Conservation (phyloP, 1,140 invertebrate genomes). For the Drosophila bifasciata region DNA sequence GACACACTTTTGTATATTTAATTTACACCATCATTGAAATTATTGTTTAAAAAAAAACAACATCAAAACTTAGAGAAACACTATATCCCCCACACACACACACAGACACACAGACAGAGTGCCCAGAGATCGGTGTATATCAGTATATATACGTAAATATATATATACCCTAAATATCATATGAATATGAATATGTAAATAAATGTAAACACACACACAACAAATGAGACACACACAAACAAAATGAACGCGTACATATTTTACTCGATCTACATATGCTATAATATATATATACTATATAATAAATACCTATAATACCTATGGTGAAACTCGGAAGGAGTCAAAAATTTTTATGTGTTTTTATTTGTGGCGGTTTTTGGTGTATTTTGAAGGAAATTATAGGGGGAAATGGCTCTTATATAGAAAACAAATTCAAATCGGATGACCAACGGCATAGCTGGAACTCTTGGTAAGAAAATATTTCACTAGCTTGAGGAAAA, state of each 20-base stretch:
- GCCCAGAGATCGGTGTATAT: conserved; percentile 8
- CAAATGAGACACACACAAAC: conserved; percentile 28
- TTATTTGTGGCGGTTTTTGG: not conserved
- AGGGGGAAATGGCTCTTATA: not conserved
- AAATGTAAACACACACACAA: conserved; percentile 47
- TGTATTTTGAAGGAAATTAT: not conserved
- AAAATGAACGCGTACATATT: conserved; percentile 61
- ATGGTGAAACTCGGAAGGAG: conserved; percentile 61
- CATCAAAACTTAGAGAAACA: conserved; percentile 12
- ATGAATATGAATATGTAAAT: conserved; percentile 72
- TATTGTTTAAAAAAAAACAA: conserved; percentile 38
- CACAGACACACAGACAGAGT: conserved; percentile 8
- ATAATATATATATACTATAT: conserved; percentile 38
- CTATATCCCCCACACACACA: conserved; percentile 28
- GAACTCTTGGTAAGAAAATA: too few relatives aligned
- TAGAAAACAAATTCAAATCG: not conserved
- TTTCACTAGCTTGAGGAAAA: too few relatives aligned
- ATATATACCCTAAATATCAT: conserved; percentile 39
- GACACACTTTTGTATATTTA: conserved; percentile 70
- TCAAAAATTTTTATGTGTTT: conserved; percentile 25
- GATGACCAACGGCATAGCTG: too few relatives aligned
- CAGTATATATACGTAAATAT: conserved; percentile 43
- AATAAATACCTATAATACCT: conserved; percentile 53
- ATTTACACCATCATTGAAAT: conserved; percentile 81
- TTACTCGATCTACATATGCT: conserved; percentile 62